These are phyloP conservation scores for Lasaia peninsularis DNA, from an alignment of 1,140 invertebrate genomes.

Conservation along the genomic window DNA sequence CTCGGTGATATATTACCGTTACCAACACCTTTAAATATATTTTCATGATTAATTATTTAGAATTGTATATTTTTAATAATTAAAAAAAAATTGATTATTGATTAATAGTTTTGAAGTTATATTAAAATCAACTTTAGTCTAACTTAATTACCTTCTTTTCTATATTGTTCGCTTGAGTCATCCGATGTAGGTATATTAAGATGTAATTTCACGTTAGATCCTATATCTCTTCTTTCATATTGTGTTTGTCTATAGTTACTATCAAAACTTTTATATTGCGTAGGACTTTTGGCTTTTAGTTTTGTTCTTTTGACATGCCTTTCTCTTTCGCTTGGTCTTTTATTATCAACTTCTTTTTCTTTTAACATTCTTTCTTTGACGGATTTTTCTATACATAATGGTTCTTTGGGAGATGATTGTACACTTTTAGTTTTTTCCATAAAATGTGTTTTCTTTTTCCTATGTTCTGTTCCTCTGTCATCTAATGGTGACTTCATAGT, in stretches of 20 bases:
- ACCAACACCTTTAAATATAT: slow-evolving; percentile 36
- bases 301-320: slow-evolving; percentile 75
- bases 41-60: neutral
- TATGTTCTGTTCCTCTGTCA: slow-evolving; percentile 47
- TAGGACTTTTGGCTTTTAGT: slow-evolving; percentile 78
- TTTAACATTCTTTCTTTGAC: slow-evolving; percentile 71
- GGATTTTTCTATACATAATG: slow-evolving; percentile 55
- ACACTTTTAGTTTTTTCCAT: slow-evolving; percentile 76
- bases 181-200: slow-evolving; percentile 81
- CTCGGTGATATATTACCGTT: slow-evolving; percentile 74
- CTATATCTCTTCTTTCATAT: slow-evolving; percentile 63
- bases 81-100: too few species aligned
- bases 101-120: neutral
- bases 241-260: slow-evolving; percentile 48
- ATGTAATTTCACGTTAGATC: slow-evolving; percentile 71
- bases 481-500: slow-evolving; percentile 53
- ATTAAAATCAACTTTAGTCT: neutral
- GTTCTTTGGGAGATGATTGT: slow-evolving; percentile 66
- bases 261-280: slow-evolving; percentile 66
- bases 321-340: slow-evolving; percentile 62
- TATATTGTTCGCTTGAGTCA: slow-evolving; percentile 80
- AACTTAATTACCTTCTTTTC: slow-evolving; percentile 57
- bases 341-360: slow-evolving; percentile 73
- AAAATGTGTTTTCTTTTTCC: slow-evolving; percentile 73
- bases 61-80: neutral